Evolutionary conservation across 2,888 invertebrate species (phyloP).

Genomic region (Nomada goodeniana): DNA sequence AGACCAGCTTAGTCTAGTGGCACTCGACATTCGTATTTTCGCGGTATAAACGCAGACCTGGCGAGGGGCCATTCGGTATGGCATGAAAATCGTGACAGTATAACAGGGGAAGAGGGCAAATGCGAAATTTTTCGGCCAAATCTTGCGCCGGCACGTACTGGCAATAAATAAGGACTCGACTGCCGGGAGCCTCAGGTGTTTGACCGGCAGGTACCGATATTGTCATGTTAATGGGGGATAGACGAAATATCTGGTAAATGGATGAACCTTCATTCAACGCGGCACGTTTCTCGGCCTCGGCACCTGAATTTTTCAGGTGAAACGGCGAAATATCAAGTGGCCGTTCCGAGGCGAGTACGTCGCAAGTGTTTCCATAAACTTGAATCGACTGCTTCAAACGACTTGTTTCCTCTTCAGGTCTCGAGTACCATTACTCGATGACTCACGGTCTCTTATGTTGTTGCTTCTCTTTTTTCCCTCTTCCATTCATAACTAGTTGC

Average conservation of each 20-base stretch:
- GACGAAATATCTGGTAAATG: conserved; percentile 78
- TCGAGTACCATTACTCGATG: conserved; percentile 9
- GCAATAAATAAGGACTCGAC: conserved; percentile 67
- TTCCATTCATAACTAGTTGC: not conserved
- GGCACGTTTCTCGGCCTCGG: conserved; percentile 78
- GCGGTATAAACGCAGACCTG: conserved; percentile 9
- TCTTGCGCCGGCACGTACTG: conserved; percentile 71
- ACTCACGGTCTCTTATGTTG: not conserved
- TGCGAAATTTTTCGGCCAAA: conserved; percentile 29
- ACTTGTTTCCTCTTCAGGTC: not conserved
- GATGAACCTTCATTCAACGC: conserved; percentile 76
- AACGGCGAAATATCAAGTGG: conserved; percentile 46
- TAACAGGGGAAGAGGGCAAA: not conserved
- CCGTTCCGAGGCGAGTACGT: conserved; percentile 31
- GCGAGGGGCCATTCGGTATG: not conserved
- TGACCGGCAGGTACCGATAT: conserved; percentile 77
- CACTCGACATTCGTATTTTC: conserved; percentile 52
- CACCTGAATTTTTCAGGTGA: conserved; percentile 55
- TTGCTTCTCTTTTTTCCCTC: not conserved
- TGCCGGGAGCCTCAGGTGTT: conserved; percentile 57
- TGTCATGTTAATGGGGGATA: conserved; percentile 81
- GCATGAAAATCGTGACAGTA: not conserved
- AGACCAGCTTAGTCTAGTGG: conserved; percentile 32
- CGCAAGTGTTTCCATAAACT: conserved; percentile 43
- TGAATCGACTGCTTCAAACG: not conserved